Evolutionary conservation across 1,140 invertebrate species (phyloP).

Genomic region (Drosophila parabipectinata): DNA sequence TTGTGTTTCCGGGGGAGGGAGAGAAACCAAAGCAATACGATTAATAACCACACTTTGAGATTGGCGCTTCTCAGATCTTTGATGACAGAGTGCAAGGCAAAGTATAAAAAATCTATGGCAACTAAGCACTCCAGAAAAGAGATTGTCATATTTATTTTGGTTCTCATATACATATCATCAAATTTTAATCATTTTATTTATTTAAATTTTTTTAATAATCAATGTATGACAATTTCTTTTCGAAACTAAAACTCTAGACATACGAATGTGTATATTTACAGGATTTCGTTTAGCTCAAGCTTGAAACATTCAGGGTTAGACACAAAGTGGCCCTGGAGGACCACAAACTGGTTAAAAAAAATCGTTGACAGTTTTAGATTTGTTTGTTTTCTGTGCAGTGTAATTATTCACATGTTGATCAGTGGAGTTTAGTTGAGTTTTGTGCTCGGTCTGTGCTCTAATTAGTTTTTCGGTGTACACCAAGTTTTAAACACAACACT

Average conservation of each 20-base stretch:
- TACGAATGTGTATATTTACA: constrained; percentile 51
- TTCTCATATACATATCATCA: too few relatives aligned
- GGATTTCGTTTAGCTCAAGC: constrained; percentile 31
- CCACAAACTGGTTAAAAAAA: constrained; percentile 21
- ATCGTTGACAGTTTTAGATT: constrained; percentile 7
- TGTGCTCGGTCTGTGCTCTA: constrained; percentile 37
- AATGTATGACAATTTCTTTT: constrained; percentile 2
- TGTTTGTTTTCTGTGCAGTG: constrained; percentile 22
- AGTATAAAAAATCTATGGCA: constrained; percentile 18
- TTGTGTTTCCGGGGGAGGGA: constrained; percentile 3
- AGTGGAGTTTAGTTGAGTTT: constrained; percentile 47
- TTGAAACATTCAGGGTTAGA: constrained; percentile 58
- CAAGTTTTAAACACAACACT: constrained; percentile 41
- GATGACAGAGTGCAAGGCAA: constrained; percentile 30
- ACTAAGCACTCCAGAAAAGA: constrained; percentile 7
- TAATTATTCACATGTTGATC: constrained; percentile 43
- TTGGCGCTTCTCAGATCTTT: not conserved
- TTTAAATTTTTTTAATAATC: not conserved
- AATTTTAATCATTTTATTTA: not conserved
- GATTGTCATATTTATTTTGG: not conserved
- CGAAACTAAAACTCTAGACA: constrained; percentile 27
- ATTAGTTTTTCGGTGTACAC: constrained; percentile 46
- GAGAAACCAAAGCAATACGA: constrained; percentile 48
- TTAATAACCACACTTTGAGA: constrained; percentile 29
- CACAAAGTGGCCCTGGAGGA: constrained; percentile 19